phyloP scores from a whole-genome alignment of 1,140 invertebrate genomes.

The Rhagoletis pomonella region DNA sequence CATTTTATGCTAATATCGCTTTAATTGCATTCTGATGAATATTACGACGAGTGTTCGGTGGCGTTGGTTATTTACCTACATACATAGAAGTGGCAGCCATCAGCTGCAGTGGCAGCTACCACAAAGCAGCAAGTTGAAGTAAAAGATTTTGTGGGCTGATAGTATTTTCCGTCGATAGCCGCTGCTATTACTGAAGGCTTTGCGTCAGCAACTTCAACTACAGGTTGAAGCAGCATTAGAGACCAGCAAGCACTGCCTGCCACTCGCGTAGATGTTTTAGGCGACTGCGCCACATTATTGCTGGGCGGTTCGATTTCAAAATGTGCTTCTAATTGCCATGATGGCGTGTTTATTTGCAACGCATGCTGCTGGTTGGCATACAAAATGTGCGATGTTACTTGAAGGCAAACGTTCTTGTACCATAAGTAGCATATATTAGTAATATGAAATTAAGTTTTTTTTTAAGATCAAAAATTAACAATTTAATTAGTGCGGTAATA shows the following conservation, averaged over 20 bases:
- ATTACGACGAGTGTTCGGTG: background rate
- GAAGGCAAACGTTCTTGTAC: background rate
- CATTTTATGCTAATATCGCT: conserved; percentile 54
- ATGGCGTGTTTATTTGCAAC: conserved; percentile 53
- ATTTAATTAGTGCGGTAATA: too few species aligned
- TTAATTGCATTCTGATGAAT: conserved; percentile 53
- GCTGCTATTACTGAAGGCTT: background rate
- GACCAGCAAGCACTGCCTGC: background rate
- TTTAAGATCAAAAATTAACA: too few species aligned
- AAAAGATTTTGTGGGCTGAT: background rate
- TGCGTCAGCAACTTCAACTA: conserved; percentile 41
- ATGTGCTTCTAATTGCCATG: conserved; percentile 22
- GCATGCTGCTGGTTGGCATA: background rate
- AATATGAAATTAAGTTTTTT: too few species aligned
- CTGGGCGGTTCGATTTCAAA: background rate
- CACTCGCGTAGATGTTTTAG: background rate
- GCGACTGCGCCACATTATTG: background rate
- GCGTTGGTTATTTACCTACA: background rate
- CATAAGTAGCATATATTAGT: too few species aligned
- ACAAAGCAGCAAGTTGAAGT: background rate
- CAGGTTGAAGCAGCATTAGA: background rate
- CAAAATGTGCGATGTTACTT: background rate
- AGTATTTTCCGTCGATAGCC: background rate
- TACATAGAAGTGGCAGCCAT: background rate
- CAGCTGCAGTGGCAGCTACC: conserved; percentile 11